Evolutionary conservation across 2,113 vertebrate species (phyloP), one percentile per base, ranked within the genome.

Genomic region (Notothenia rossii): DNA sequence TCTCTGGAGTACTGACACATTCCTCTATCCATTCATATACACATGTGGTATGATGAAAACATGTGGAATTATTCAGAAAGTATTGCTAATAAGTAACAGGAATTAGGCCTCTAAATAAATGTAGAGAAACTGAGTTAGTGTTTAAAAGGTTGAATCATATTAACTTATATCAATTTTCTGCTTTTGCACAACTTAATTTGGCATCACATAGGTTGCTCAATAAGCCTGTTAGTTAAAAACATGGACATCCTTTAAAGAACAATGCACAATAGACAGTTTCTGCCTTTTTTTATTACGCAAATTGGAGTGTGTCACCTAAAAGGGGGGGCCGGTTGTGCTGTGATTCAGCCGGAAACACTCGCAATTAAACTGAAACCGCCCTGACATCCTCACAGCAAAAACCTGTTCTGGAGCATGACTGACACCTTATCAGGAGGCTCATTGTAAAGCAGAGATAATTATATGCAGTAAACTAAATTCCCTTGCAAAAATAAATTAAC

Each of bases 201-300:
- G 0, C 0, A 2, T 69, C 63, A 10, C 15, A 56, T 40, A 6
- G 0, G 3, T 73, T 81, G 61, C 63, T n/a, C 12, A 77, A 33
- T 63, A 1, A 20, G 25, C 20, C 22, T 33, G 9, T 67, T 17
- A 10, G 17, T 53, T 48, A 22, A 46, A 45, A 36, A 25, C 3
- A 55, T 15, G 7, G 14, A 15, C 40, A 71, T 22, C 11, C 45
- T 17, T 76, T 72, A 10, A 2, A 43, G 33, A 66, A 48, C 3
- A 33, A 77, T 85, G 73, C 55, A 20, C 81, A 75, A 70, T 14
- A 48, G 40, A 70, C 18, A 48, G 40, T 72, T 63, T 65, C 69
- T 58, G 48, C 61, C 58, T 29, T 10, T 25, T 60, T 62, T 69
- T 73, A 6, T 80, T 77, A 56, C 6, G 18, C 45, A 79, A 62